Conservation (phyloP, 2,888 invertebrate species). For the Andrena trimmerana region DNA sequence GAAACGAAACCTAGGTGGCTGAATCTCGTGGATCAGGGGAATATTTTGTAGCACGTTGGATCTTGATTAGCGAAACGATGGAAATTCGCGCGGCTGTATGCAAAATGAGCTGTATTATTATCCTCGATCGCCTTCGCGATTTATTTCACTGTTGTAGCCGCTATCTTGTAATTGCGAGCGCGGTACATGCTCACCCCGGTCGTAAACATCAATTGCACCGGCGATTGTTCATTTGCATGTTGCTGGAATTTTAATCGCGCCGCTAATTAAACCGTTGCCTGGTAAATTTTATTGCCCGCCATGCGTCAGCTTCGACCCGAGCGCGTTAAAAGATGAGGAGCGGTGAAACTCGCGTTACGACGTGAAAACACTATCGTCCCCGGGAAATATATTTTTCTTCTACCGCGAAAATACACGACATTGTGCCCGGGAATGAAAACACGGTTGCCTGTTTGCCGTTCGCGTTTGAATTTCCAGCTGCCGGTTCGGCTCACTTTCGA, state of each 20-base stretch:
- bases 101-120: neutral
- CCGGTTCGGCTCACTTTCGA: neutral
- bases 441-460: too few relatives aligned
- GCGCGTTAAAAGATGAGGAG: neutral
- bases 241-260: constrained; percentile 33
- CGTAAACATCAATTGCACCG: constrained; percentile 24
- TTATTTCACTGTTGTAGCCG: constrained; percentile 8
- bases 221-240: constrained; percentile 32
- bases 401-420: neutral
- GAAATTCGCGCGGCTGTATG: neutral
- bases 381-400: constrained; percentile 3
- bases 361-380: too few relatives aligned
- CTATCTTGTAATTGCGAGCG: constrained; percentile 3
- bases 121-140: neutral
- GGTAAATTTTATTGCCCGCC: constrained; percentile 15
- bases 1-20: too few relatives aligned
- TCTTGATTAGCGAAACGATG: neutral
- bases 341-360: neutral
- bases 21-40: too few relatives aligned
- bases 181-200: neutral
- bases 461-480: neutral
- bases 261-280: constrained; percentile 32
- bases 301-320: neutral
- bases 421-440: too few relatives aligned
- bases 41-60: too few relatives aligned